Conservation (phyloP, 1,140 invertebrate species). For the Pectinophora gossypiella region DNA sequence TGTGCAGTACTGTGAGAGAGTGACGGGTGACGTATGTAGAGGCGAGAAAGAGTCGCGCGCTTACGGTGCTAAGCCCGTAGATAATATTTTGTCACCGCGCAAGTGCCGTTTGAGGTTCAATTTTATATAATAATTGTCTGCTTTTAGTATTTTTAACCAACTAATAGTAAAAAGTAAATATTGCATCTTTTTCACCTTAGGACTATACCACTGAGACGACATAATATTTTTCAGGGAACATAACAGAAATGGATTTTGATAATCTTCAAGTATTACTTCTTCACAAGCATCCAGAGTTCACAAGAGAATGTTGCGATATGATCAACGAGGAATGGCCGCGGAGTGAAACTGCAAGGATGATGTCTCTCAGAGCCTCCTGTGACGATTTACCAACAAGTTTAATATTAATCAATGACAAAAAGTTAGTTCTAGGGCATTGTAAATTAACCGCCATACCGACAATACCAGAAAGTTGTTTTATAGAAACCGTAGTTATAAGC, state of each 20-base stretch:
- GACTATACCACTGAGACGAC: no score
- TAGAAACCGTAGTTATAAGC: constrained; percentile 87
- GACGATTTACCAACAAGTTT: constrained; percentile 84
- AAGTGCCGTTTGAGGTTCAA: no score
- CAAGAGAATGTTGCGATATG: constrained; percentile 81
- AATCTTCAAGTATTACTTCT: constrained; percentile 77
- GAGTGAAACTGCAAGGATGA: constrained; percentile 83
- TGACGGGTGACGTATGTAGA: no score
- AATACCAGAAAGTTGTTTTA: constrained; percentile 80
- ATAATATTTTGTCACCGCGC: no score
- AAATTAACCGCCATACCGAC: constrained; percentile 82
- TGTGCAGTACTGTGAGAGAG: no score
- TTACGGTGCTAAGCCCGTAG: no score
- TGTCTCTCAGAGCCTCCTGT: constrained; percentile 81
- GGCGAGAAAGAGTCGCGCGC: no score
- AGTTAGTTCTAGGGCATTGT: constrained; percentile 82
- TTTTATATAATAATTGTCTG: no score
- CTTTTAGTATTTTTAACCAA: no score
- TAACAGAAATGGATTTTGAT: constrained; percentile 39
- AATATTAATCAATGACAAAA: constrained; percentile 77
- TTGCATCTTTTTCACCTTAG: no score
- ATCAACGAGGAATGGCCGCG: constrained; percentile 89
- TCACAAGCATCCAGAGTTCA: constrained; percentile 81
- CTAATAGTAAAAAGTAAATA: no score
- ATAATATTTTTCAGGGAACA: no score